Evolutionary conservation across 2,113 vertebrate species (phyloP), one percentile per base, ranked within the genome.

Genomic region (Hemiscyllium ocellatum): DNA sequence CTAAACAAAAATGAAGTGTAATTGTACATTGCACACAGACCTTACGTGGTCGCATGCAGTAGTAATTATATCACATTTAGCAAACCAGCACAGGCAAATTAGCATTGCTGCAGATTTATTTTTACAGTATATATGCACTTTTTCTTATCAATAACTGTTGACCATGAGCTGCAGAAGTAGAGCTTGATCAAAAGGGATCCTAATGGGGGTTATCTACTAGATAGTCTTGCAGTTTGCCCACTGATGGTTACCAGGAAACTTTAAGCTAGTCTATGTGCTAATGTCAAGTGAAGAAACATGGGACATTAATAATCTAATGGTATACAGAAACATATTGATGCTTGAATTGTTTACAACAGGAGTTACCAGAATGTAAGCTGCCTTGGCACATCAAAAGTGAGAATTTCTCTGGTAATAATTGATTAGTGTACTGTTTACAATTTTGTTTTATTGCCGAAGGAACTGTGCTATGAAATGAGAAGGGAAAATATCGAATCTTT

Each of bases 61-160:
- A 42, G 80, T 20, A 37, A 83, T 83, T 47, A 42, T 13, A 22
- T 37, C 80, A 42, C 80, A 47, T 37, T 83, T 72, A 50, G 37
- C 93, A 50, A 69, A 29, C 37, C 68, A 37, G 33, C 90, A 61
- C 24, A 56, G 22, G 33, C 24, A 61, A 61, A 12, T 91, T 37
- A 17, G 42, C 56, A 70, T 29, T 42, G 47, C 42, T 93, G 61
- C 66, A 17, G 12, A 70, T 72, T 95, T 89, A 29, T 89, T 56
- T 89, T 89, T 56, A 94, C 91, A 70, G 93, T 47, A 70, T 26
- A 50, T 50, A 95, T 95, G 93, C 93, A 95, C 93, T 72, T 95
- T 94, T 94, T 95, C 68, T 95, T 47, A 50, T 26, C 66, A 50
- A 70, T 95, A 24, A 95, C 68, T 47, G 66, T 50, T 47, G 93